Base-by-base conservation (phyloP, 2,113 vertebrate species). In the Limnothrissa miodon region DNA sequence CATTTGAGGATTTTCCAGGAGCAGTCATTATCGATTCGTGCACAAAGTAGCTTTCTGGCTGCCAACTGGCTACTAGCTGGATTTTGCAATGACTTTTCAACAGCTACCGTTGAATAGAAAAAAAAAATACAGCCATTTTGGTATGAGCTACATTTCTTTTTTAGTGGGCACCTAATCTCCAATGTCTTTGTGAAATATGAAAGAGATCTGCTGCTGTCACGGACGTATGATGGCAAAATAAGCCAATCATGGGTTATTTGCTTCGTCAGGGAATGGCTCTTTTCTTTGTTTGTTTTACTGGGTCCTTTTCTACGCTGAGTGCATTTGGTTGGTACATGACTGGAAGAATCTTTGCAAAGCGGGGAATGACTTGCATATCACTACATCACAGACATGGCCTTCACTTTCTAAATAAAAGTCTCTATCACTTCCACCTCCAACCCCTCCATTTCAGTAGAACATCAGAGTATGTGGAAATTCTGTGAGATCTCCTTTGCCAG, bases 1-100 rank as follows among this genome's bases (percentile, higher is more conserved):
- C 66, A 36, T 36, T 74, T 74, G 66, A 74, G 66, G 66, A 33
- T 74, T 33, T 74, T 74, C 29, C 25, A 74, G 33, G 66, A 74
- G 66, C 29, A 74, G 8, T 17, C 66, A 74, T 74, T 66, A 66
- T 66, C 29, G 36, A 74, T 33, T 74, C 11, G 36, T 33, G 66
- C 66, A 36, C 66, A 74, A 36, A 33, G 29, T 36, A 74, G 66
- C 66, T 74, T 33, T 9, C 29, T 74, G 66, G 11, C 66, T 33
- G 25, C 66, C 66, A 74, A 17, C 66, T 74, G 29, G 66, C 25
- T 33, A 74, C 66, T 74, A 74, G 66, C 66, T 36, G 36, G 29
- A 74, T 74, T 74, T 74, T 74, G 66, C 29, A 33, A 74, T 36
- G 29, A 74, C 29, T 33, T 36, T 33, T 74, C 13, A 29, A 74